These are phyloP conservation scores for Hippocampus guttulatus DNA, from an alignment of 2,113 vertebrate genomes.

Conservation along the genomic window DNA sequence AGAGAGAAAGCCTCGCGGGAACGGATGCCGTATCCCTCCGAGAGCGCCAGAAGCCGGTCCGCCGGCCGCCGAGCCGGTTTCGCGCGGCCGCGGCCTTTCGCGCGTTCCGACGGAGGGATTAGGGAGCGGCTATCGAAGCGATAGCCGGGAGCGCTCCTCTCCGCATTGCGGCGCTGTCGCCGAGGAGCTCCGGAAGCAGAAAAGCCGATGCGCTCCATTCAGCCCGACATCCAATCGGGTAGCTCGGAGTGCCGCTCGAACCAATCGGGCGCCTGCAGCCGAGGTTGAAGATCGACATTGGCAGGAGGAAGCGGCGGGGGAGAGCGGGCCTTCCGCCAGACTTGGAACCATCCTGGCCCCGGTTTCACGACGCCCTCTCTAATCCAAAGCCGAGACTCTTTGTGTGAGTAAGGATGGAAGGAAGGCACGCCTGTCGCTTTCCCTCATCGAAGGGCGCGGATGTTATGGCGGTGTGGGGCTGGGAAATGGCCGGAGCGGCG, in stretches of 20 bases:
- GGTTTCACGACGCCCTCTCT: conserved; percentile 76
- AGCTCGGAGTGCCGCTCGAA: conserved; percentile 70
- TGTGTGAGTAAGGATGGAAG: conserved; percentile 74
- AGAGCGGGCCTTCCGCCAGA: conserved; percentile 94
- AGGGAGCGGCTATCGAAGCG: conserved; percentile 33
- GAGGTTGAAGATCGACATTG: conserved; percentile 95
- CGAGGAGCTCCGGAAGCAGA: conserved; percentile 79
- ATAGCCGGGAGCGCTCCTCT: conserved; percentile 71
- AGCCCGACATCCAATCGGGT: conserved; percentile 76
- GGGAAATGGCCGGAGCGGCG: conserved; percentile 37
- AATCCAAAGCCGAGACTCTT: conserved; percentile 70
- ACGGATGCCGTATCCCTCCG: conserved; percentile 62
- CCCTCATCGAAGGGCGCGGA: conserved; percentile 65
- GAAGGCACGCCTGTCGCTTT: conserved; percentile 77
- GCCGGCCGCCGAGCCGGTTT: conserved; percentile 34
- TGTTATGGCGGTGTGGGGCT: conserved; percentile 53
- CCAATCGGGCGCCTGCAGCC: conserved; percentile 82
- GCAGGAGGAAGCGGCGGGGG: conserved; percentile 79
- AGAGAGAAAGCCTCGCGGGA: conserved; percentile 57
- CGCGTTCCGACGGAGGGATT: conserved; percentile 6
- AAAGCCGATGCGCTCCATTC: conserved; percentile 74
- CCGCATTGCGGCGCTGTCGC: conserved; percentile 96
- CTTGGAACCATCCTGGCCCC: conserved; percentile 88
- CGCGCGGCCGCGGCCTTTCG: conserved; percentile 17
- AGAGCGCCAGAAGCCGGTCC: conserved; percentile 49